Evolutionary conservation across 1,140 invertebrate species (phyloP), one percentile per base, ranked within the genome.

Genomic region (Probaryconus sp.): DNA sequence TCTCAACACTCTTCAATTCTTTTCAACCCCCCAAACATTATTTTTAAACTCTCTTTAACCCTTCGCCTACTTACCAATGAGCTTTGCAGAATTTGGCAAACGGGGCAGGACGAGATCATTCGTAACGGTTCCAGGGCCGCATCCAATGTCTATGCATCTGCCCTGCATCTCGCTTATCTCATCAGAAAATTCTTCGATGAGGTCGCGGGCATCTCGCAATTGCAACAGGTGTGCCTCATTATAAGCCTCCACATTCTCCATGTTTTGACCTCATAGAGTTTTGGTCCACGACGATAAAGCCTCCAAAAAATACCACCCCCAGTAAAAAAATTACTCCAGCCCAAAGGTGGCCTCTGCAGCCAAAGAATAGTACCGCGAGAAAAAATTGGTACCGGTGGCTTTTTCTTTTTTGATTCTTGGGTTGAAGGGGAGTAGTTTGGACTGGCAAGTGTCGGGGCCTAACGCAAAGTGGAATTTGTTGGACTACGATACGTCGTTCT

Each of bases 111-210:
- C 83, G n/a, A 94, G 82, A 14, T 91, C 88, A 7, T 89, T 89
- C 0, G 93, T 93, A 3, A 95, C 91, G 70, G 92, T 89, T 0
- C 94, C 94, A 10, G 93, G 92, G 0, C 94, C 95, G 45, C 93
- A 94, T 0, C 95, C 95, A 9, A 96, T 89, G 77, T 96, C 95
- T 53, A 96, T 85, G n/a, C 83, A 85, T 45, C 31, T 78, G 0
- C 87, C 87, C 7, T 71, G 37, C 82, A 87, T 86, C 3, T 77
- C 50, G 0, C 48, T 47, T 1, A 94, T 84, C 31, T 87, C 88
- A 20, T 90, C 89, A 2, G 84, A 83, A 78, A 91, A 94, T 77
- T 93, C 91, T 20, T 92, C 88, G 13, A 95, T 82, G 1, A 93
- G 89, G 20, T 91, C 88, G 1, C 88, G 78, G 0, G 93, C 91